A percentile compares a stretch with the other conserved stretches of the same genome.
phyloP scores from a whole-genome alignment of 2,113 vertebrate species.

The Aspidoscelis tigris region DNA sequence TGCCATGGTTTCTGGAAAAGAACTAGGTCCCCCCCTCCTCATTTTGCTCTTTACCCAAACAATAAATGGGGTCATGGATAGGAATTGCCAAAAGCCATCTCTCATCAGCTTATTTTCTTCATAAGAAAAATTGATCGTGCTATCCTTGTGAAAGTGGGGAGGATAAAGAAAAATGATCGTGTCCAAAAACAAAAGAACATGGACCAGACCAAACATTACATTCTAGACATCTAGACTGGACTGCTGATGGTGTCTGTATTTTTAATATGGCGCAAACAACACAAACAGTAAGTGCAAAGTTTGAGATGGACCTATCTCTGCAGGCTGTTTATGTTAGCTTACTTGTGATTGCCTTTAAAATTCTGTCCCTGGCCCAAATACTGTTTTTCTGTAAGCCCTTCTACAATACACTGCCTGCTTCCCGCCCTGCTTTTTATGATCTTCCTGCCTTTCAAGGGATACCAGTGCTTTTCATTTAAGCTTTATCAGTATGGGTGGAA shows the following conservation, averaged over 20 bases:
- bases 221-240: conserved; percentile 35
- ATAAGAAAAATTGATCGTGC: conserved; percentile 36
- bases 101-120: conserved; percentile 36
- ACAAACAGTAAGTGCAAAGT: background rate
- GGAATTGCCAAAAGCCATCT: conserved; percentile 51
- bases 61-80: conserved; percentile 45
- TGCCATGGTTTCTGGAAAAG: conserved; percentile 21
- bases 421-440: too few relatives aligned
- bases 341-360: conserved; percentile 51
- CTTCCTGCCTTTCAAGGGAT: too few relatives aligned
- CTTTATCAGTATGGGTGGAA: too few relatives aligned
- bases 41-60: conserved; percentile 30
- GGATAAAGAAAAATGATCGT: conserved; percentile 35
- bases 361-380: background rate
- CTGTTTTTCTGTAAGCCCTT: conserved; percentile 31
- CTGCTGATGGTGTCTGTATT: conserved; percentile 43
- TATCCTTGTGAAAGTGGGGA: conserved; percentile 31
- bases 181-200: conserved; percentile 45
- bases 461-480: too few relatives aligned
- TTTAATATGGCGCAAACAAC: conserved; percentile 44
- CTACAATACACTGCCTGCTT: background rate
- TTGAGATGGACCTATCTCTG: conserved; percentile 20
- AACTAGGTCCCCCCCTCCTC: background rate
- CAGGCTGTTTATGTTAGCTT: conserved; percentile 47
- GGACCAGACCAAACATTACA: conserved; percentile 15